Evolutionary conservation across 1,140 invertebrate genomes (phyloP), one percentile per base, ranked within the genome.

Genomic region (Campoletis sonorensis): DNA sequence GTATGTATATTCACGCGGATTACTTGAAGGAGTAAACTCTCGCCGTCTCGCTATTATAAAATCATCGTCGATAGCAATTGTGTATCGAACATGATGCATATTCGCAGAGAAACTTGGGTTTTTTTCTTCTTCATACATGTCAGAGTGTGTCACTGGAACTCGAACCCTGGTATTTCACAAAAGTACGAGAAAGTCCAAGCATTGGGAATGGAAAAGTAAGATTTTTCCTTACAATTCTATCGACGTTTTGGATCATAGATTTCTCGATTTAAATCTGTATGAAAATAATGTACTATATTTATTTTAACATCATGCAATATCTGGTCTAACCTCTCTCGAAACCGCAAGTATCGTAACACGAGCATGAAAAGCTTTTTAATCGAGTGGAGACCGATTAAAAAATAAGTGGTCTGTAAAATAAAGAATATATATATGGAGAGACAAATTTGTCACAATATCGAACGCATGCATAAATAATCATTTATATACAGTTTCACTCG

Each of bases 61-160:
- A 77, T 77, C 73, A 64, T 64, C 73, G 54, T 37, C 27, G 51
- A 61, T 58, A 61, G 73, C n/a, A 77, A 61, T 61, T 77, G 73
- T 77, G 61, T 61, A 77, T 61, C 73, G 54, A 77, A 77, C 73
- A 54, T 77, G 73, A 77, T 58, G 73, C 73, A 77, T 61, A 37
- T 77, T 61, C 27, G 16, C 4, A 30, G 73, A 61, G 73, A 77
- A 61, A 77, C 72, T 54, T 16, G 16, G 51, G 16, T 76, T 76
- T 77, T 54, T 54, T 30, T 30, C 5, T 15, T 40, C 45, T n/a
- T n/a, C n/a, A n/a, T n/a, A 37, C 7, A 72, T 72, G 37, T 37
- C 26, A 45, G 40, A 45, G 64, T 27, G n/a, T 30, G 68, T 40
- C 68, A 15, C 61, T 26, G 4, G 61, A 64, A 1, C 61, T 21